phyloP scores from a whole-genome alignment of 2,888 invertebrate species.

The Alcis repandata region DNA sequence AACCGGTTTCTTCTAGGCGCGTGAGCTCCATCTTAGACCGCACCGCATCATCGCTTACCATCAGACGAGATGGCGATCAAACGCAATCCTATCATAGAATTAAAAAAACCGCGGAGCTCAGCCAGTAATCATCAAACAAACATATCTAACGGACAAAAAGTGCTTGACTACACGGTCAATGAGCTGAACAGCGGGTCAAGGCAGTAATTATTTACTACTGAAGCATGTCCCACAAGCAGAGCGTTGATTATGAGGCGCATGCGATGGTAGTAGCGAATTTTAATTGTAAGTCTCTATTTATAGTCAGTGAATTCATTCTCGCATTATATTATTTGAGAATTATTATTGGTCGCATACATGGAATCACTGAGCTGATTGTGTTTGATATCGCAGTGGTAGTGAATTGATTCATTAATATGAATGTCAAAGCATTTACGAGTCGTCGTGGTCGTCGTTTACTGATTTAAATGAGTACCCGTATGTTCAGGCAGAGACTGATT shows the following conservation, averaged over 20 bases:
- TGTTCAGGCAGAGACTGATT: too few relatives aligned
- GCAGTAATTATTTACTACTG: slow-evolving; percentile 41
- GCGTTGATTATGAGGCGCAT: slow-evolving; percentile 34
- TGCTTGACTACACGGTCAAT: slow-evolving; percentile 41
- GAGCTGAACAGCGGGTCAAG: slow-evolving; percentile 49
- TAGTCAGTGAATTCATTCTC: slow-evolving; percentile 30
- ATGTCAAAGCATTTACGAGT: slow-evolving; percentile 2
- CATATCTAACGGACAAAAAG: slow-evolving; percentile 38
- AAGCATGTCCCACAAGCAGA: slow-evolving; percentile 35
- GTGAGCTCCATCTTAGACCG: too few relatives aligned
- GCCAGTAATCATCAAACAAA: slow-evolving; percentile 1
- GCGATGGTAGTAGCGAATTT: slow-evolving; percentile 24
- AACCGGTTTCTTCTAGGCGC: too few relatives aligned
- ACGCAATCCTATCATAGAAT: too few relatives aligned
- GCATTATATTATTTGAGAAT: slow-evolving; percentile 14
- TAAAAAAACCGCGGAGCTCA: neutral
- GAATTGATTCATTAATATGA: slow-evolving; percentile 4
- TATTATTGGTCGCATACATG: slow-evolving; percentile 19
- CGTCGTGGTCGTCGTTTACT: too few relatives aligned
- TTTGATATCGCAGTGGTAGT: slow-evolving; percentile 2
- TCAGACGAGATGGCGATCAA: too few relatives aligned
- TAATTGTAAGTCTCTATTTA: slow-evolving; percentile 32
- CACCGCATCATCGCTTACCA: too few relatives aligned
- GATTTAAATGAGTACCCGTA: too few relatives aligned
- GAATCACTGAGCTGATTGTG: slow-evolving; percentile 23